Evolutionary conservation across 2,113 vertebrate genomes (phyloP).

Genomic region (Psephotus haematonotus): DNA sequence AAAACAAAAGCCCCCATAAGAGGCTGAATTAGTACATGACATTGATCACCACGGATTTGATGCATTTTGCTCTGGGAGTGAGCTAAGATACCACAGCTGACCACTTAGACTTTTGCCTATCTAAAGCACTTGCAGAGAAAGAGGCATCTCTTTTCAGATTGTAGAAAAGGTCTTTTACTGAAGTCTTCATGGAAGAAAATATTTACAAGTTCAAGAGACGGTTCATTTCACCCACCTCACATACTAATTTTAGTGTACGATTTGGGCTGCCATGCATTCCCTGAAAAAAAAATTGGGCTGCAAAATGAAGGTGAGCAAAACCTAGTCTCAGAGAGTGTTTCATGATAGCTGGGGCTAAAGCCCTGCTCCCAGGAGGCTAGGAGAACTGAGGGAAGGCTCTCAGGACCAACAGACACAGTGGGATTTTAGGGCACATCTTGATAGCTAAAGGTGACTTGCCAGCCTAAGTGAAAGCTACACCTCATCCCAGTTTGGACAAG

Average conservation of each 20-base stretch:
- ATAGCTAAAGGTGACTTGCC: background rate
- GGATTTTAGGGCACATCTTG: background rate
- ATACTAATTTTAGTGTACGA: background rate
- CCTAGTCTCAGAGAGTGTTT: background rate
- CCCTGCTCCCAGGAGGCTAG: background rate
- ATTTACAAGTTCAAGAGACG: background rate
- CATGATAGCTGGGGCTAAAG: background rate
- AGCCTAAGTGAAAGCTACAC: background rate
- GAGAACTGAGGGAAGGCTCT: background rate
- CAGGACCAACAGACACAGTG: fast-evolving
- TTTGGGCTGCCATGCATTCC: background rate
- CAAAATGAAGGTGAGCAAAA: background rate
- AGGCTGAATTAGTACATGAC: background rate
- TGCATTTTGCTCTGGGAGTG: background rate
- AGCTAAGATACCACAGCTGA: background rate
- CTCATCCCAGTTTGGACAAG: background rate
- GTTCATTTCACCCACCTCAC: background rate
- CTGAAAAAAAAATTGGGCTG: background rate
- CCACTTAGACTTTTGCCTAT: background rate
- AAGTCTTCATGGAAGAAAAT: background rate
- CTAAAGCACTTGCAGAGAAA: background rate
- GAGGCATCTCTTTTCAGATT: background rate
- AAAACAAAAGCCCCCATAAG: background rate
- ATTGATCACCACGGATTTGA: background rate
- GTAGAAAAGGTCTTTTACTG: background rate